phyloP scores from a whole-genome alignment of 2,113 vertebrate species.

The Apodemus speciosus region DNA sequence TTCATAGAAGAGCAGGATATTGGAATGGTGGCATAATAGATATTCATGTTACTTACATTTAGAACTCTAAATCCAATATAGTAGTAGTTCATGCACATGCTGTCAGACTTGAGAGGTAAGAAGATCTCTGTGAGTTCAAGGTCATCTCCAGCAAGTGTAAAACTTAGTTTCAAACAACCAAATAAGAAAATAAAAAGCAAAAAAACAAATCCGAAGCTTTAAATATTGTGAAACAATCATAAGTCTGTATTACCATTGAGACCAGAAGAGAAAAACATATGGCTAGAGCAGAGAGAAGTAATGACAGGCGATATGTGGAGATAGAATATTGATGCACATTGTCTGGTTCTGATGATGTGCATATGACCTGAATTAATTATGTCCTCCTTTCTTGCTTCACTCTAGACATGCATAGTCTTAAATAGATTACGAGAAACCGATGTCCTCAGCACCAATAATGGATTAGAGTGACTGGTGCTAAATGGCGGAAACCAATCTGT shows the following conservation, averaged over 20 bases:
- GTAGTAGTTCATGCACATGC: too few relatives aligned
- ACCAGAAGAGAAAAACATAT: background rate
- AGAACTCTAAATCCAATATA: background rate
- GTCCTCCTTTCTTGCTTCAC: background rate
- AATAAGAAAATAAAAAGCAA: background rate
- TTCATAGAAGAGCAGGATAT: background rate
- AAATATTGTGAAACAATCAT: background rate
- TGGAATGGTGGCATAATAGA: background rate
- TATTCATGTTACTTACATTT: background rate
- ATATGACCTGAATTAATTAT: background rate
- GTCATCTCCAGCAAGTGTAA: background rate
- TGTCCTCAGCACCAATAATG: background rate
- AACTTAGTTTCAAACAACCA: background rate
- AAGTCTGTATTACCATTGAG: background rate
- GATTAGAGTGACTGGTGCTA: background rate
- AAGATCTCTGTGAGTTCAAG: background rate
- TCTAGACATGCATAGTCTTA: background rate
- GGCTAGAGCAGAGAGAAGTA: background rate
- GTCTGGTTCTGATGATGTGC: background rate
- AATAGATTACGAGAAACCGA: conserved; percentile 24
- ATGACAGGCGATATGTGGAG: background rate
- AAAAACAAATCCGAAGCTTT: background rate
- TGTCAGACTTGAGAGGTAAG: background rate
- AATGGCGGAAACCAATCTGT: background rate
- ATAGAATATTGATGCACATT: background rate